phyloP scores from a whole-genome alignment of 2,113 vertebrate genomes.

The Anser cygnoides region DNA sequence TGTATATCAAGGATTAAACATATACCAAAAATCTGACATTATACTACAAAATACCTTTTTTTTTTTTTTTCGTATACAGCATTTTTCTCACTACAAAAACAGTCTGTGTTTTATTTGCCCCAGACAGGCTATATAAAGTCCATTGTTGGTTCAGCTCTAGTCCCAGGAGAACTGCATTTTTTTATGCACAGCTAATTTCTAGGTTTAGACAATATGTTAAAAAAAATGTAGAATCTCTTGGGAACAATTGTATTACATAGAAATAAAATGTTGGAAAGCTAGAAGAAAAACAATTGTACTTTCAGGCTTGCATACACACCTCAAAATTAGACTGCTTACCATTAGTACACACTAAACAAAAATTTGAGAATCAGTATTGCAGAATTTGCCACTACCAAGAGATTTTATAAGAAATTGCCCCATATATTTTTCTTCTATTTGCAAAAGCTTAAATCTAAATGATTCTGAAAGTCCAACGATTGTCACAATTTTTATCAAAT shows the following conservation, averaged over 20 bases:
- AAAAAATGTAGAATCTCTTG: background rate
- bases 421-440: background rate
- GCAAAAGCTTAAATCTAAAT: background rate
- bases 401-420: background rate
- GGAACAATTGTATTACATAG: background rate
- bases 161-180: conserved; percentile 15
- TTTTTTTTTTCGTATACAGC: background rate
- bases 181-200: conserved; percentile 17
- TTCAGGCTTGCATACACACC: background rate
- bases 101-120: background rate
- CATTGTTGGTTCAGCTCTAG: background rate
- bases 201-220: background rate
- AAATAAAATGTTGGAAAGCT: conserved; percentile 3
- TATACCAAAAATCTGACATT: background rate
- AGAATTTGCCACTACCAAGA: background rate
- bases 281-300: background rate
- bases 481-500: background rate
- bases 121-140: background rate
- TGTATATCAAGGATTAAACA: background rate
- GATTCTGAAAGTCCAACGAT: background rate
- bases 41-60: background rate
- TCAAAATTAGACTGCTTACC: background rate
- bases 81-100: background rate
- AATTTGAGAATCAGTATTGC: background rate
- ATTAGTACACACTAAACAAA: background rate